phyloP scores from a whole-genome alignment of 2,888 invertebrate genomes.

The Ornithoptera alexandrae region DNA sequence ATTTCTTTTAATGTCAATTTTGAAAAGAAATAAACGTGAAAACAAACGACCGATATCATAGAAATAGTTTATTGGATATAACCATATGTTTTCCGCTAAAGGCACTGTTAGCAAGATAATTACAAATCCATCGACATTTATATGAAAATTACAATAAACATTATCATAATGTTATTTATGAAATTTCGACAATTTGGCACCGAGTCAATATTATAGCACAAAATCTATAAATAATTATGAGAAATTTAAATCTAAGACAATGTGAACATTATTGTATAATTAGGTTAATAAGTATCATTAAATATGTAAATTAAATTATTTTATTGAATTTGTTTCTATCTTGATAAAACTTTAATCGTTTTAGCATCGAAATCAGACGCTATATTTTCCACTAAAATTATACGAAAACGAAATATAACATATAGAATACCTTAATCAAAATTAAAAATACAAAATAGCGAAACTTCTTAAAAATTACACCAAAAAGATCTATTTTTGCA shows the following conservation, averaged over 20 bases:
- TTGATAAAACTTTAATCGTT: no score
- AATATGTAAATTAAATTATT: background rate
- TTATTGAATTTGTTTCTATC: no score
- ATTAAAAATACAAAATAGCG: background rate
- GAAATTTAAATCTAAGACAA: constrained; percentile 8
- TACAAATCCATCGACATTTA: constrained; percentile 20
- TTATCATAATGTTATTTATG: constrained; percentile 9
- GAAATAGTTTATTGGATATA: constrained; percentile 27
- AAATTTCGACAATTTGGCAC: constrained; percentile 22
- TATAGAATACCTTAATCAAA: background rate
- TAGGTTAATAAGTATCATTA: background rate
- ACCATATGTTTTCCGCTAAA: constrained; percentile 24
- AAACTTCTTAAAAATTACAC: background rate
- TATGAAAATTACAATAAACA: constrained; percentile 12
- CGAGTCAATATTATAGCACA: background rate
- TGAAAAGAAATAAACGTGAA: no score
- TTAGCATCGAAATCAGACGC: no score
- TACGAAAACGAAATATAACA: no score
- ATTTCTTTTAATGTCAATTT: background rate
- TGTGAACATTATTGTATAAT: background rate
- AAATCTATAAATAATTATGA: constrained; percentile 10
- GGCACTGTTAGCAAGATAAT: constrained; percentile 28
- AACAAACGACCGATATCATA: constrained; percentile 10
- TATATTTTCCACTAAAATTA: no score
- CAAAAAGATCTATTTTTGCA: background rate